Base-by-base conservation (phyloP, 2,113 vertebrate genomes). In the Pitta sordida region DNA sequence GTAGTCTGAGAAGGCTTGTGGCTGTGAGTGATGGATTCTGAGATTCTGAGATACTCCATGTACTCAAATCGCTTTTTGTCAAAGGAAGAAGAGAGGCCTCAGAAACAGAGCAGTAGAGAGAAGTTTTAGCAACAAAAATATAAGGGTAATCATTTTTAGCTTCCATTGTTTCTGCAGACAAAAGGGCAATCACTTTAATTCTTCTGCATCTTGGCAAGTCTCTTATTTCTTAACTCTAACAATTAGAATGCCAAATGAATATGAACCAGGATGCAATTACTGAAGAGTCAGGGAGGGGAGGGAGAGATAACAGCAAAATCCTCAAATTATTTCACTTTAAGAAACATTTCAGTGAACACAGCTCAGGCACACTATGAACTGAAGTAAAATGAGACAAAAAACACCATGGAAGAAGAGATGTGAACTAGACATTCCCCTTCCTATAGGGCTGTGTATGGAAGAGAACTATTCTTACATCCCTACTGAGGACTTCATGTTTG, bases 131-230 rank as follows among this genome's bases (percentile, higher is more conserved):
- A 96, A 91, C 78, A 93, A 82, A 90, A 90, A 83, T 59, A 23
- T 55, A 79, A 77, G 55, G 34, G 49, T 17, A 63, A 65, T 87
- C 91, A 87, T 93, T 90, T 90, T 90, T 84, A 88, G 52, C 56
- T 77, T 44, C 59, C 67, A 81, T 93, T 91, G 59, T 80, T 95
- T 88, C 75, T 67, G n/a, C 63, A 96, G 90, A 96, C 79, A 94
- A 92, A 94, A 94, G 58, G 55, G 79, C 70, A 94, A 94, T 89
- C 87, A 89, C 83, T 86, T 86, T 71, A 95, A 87, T 88, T 93
- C 63, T 79, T 69, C 64, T 76, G 36, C 84, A 74, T 62, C 89
- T 77, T 91, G 89, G 55, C 91, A 94, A 85, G 79, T 70, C 74
- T 92, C 90, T 88, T 74, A 48, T 73, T 95, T 83, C 92, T 83